Evolutionary conservation across 2,797 vertebrate genomes (phyloP).

Genomic region (Gymnothorax reevesii): DNA sequence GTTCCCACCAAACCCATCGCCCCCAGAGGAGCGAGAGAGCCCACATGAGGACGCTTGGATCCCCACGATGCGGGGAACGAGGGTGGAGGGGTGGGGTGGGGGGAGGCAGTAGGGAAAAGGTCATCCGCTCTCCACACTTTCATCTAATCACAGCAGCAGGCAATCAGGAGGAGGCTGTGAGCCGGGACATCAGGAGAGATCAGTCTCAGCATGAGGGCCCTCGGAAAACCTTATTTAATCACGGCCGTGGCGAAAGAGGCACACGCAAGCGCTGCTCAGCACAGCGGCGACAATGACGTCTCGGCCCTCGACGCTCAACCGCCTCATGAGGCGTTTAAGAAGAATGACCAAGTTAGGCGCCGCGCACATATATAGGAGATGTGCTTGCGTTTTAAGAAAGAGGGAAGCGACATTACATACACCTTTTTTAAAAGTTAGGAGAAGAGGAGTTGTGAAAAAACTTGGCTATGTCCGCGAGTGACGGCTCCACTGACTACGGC

Average conservation of each 20-base stretch:
- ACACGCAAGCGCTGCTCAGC: not conserved
- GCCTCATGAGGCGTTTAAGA: not conserved
- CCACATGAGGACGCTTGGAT: not conserved
- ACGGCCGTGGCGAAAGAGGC: not conserved
- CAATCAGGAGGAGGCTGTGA: not conserved
- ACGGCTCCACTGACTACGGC: too few species aligned
- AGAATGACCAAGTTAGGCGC: not conserved
- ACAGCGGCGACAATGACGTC: not conserved
- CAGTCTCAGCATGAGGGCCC: conserved; percentile 2
- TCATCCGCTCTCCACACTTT: not conserved
- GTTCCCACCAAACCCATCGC: not conserved
- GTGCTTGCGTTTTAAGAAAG: too few species aligned
- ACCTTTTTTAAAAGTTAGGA: too few species aligned
- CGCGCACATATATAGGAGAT: too few species aligned
- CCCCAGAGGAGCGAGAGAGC: not conserved
- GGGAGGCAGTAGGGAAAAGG: not conserved
- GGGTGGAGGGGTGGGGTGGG: not conserved
- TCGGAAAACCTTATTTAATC: conserved; percentile 12
- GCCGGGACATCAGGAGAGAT: not conserved
- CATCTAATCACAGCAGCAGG: not conserved
- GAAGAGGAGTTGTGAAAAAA: too few species aligned
- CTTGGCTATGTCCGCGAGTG: too few species aligned
- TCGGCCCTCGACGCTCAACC: not conserved
- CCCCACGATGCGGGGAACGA: too few species aligned
- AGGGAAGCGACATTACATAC: too few species aligned